Conservation (phyloP, 2,113 vertebrate genomes). For the Sylvicapra grimmia region DNA sequence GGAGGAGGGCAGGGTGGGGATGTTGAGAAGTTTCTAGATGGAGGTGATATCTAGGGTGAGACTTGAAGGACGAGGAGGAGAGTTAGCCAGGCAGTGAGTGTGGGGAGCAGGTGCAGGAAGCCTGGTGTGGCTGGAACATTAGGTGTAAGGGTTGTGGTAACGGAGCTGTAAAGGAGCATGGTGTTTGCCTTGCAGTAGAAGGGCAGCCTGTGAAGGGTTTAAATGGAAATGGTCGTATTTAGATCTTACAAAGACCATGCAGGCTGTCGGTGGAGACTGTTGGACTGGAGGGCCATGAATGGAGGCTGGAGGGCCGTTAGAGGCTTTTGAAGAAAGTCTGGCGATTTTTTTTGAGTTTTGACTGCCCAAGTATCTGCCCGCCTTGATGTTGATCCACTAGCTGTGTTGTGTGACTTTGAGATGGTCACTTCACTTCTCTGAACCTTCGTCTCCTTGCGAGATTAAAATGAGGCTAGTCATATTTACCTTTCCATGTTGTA, state of each 20-base stretch:
- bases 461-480: not conserved
- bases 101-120: not conserved
- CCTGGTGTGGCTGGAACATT: fast-evolving
- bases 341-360: not conserved
- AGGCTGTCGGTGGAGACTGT: not conserved
- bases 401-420: not conserved
- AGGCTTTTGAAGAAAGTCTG: not conserved
- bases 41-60: not conserved
- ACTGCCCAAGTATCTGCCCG: not conserved
- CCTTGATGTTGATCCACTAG: not conserved
- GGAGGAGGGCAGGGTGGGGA: not conserved
- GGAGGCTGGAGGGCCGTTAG: not conserved
- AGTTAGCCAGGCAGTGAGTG: not conserved
- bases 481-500: not conserved
- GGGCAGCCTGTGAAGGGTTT: not conserved
- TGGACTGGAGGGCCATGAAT: not conserved
- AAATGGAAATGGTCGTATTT: not conserved
- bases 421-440: not conserved
- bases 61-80: not conserved
- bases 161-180: not conserved
- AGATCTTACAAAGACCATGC: not conserved
- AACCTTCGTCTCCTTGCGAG: not conserved
- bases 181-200: not conserved
- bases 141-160: fast-evolving
- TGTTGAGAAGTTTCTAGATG: not conserved